Conservation (phyloP, 2,113 vertebrate species). For the Bagarius yarrelli region DNA sequence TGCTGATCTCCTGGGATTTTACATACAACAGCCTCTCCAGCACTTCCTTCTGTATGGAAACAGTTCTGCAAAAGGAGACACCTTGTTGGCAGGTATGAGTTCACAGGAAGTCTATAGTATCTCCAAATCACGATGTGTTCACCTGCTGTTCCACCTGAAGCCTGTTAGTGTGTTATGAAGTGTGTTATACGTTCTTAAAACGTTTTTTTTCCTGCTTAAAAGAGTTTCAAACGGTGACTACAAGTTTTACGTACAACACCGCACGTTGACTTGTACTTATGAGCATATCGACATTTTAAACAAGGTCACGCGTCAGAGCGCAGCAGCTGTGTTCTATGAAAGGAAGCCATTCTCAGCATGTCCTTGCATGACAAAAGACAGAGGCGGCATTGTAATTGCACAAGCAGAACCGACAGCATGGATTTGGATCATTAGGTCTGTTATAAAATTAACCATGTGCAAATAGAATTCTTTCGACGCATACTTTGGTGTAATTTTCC, state of each 20-base stretch:
- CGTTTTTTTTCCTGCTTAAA: not conserved
- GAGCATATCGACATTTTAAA: not conserved
- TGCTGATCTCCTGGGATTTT: not conserved
- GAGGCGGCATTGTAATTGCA: slow-evolving; percentile 35
- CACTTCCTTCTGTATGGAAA: too few relatives aligned
- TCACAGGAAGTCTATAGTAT: not conserved
- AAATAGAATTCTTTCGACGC: slow-evolving; percentile 54
- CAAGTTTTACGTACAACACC: not conserved
- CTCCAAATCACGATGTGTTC: not conserved
- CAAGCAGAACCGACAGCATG: slow-evolving; percentile 31
- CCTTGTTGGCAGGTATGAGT: not conserved
- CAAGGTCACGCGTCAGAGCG: not conserved
- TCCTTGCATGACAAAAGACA: slow-evolving; percentile 43
- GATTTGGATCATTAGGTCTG: slow-evolving; percentile 50
- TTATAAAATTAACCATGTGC: slow-evolving; percentile 39
- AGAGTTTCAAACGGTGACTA: not conserved
- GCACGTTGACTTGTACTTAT: not conserved
- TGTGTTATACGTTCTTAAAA: not conserved
- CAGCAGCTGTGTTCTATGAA: slow-evolving; percentile 12
- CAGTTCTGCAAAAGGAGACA: not conserved
- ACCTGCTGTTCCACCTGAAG: not conserved
- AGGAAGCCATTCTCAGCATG: slow-evolving; percentile 21
- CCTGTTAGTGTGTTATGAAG: not conserved
- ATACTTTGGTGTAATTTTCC: slow-evolving; percentile 52
- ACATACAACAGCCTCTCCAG: not conserved